Conservation (phyloP, 2,797 vertebrate species). For the Mus spretus region DNA sequence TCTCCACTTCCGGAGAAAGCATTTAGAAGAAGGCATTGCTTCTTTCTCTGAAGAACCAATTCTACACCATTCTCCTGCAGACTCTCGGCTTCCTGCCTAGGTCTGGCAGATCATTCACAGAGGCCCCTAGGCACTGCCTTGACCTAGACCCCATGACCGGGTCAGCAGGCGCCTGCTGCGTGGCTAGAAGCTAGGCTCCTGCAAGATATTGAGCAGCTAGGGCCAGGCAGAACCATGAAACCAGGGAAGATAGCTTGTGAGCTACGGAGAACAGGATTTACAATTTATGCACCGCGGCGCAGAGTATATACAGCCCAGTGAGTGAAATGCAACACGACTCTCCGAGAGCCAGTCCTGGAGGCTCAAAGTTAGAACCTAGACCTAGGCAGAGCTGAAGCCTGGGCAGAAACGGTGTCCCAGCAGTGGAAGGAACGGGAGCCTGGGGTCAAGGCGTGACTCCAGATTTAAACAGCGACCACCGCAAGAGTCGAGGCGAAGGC, state of each 20-base stretch:
- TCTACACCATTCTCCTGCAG: neutral
- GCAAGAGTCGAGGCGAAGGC: neutral
- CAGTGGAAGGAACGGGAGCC: neutral
- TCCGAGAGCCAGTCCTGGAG: accelerated
- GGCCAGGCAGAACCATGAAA: neutral
- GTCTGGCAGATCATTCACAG: neutral
- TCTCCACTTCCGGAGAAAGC: constrained; percentile 65
- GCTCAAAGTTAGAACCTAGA: constrained; percentile 2
- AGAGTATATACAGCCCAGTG: neutral
- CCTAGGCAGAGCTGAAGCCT: neutral
- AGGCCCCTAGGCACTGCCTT: constrained; percentile 13
- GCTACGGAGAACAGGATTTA: neutral
- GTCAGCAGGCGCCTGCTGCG: neutral
- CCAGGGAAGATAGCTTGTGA: accelerated
- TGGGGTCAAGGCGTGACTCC: neutral
- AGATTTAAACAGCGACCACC: neutral
- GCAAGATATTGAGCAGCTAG: neutral
- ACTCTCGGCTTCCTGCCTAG: neutral
- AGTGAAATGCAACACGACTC: accelerated
- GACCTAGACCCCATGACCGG: constrained; percentile 49
- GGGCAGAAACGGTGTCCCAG: neutral
- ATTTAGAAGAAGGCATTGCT: neutral
- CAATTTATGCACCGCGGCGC: accelerated
- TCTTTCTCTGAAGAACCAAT: neutral
- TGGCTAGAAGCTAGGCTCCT: neutral